Evolutionary conservation across 1,140 invertebrate species (phyloP).

Genomic region (Globodera ellingtonae): DNA sequence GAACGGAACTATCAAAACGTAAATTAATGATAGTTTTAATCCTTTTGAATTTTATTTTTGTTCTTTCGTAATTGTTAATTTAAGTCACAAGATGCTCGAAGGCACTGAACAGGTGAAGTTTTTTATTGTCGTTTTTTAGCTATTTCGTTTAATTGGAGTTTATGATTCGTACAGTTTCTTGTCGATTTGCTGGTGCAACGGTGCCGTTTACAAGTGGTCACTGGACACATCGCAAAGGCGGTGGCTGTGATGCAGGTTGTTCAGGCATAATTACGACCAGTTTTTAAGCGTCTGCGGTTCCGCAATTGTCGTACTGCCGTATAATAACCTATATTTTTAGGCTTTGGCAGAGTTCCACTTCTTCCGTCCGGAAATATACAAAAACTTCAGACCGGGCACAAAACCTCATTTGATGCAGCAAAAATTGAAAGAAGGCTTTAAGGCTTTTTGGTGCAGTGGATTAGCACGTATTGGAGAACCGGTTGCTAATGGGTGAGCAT

Average conservation of each 20-base stretch:
- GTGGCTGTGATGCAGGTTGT: constrained; percentile 12
- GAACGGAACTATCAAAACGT: background rate
- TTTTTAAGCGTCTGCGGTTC: too few relatives aligned
- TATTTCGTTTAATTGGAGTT: background rate
- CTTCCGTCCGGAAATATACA: constrained; percentile 2
- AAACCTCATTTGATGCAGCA: background rate
- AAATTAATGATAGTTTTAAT: background rate
- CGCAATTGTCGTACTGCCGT: too few relatives aligned
- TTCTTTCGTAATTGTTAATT: background rate
- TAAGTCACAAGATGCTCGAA: constrained; percentile 7
- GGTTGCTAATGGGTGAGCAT: constrained; percentile 1
- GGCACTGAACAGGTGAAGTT: background rate
- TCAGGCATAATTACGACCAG: background rate
- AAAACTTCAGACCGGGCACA: constrained; percentile 1
- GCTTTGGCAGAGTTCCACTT: constrained; percentile 25
- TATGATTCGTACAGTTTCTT: background rate
- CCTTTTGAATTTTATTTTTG: background rate
- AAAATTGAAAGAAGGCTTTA: background rate
- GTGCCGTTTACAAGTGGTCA: constrained; percentile 4
- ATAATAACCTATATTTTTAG: background rate
- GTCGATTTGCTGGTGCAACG: constrained; percentile 10
- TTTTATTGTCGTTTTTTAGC: background rate
- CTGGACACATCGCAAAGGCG: constrained; percentile 11
- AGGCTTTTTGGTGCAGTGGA: constrained; percentile 11
- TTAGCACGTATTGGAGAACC: constrained; percentile 10